Base-by-base conservation (phyloP, 2,888 invertebrate species). In the Patella pellucida region DNA sequence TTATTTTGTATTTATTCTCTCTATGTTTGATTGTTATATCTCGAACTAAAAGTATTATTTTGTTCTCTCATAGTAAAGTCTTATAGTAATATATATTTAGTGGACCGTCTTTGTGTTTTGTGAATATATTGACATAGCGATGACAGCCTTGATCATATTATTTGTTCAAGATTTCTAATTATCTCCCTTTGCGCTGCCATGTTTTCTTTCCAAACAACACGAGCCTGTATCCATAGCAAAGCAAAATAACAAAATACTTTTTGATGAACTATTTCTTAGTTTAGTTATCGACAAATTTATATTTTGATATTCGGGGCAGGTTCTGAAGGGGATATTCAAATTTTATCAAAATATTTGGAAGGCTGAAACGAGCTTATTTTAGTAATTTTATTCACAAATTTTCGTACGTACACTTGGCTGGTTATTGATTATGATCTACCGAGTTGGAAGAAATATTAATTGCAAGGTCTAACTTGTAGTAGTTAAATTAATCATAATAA, bases 211-310 rank as follows among this genome's bases (percentile, higher is more conserved):
- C 12, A 62, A 62, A 62, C 62, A 62, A 41, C 41, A 41, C 41
- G 41, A 41, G 41, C 62, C 62, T 23, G 62, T 62, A 62, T 62
- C 62, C 62, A 62, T 62, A 62, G 62, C 62, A 62, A 62, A 62
- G 19, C 62, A 62, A 62, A 62, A 62, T 62, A 62, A 62, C 62
- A 62, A 62, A 62, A 62, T 62, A 62, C 62, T 62, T 62, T 62
- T 62, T 41, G 41, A 41, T 41, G 41, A 41, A 41, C 41, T 41
- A 41, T 41, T 62, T 62, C 62, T 23, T 62, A 19, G 62, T 62
- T 62, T 23, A 62, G 19, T 11, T 62, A 62, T 62, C 62, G 62
- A 62, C 62, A 62, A 62, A 62, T 62, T 62, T 62, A 41, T 19
- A 62, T 23, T 62, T 62, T 62, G 62, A 62, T 62, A 62, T 23